phyloP scores from a whole-genome alignment of 1,140 invertebrate genomes.

The Theocolax elegans region DNA sequence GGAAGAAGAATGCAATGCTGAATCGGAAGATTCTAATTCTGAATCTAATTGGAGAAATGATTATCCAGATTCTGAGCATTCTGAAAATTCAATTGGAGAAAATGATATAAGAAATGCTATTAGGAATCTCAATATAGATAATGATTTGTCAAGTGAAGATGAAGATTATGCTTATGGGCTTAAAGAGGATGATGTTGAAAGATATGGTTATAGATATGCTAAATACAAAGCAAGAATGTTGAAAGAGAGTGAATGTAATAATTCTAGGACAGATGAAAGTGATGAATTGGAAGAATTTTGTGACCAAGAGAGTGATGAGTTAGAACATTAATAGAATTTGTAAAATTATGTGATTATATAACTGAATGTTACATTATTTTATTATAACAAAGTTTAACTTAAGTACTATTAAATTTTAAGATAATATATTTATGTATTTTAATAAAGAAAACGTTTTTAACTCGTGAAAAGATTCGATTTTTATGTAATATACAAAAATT shows the following conservation, averaged over 20 bases:
- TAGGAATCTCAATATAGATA: conserved; percentile 49
- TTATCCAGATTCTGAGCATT: conserved; percentile 67
- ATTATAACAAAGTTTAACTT: no score
- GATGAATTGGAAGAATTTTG: conserved; percentile 3
- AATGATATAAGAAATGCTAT: conserved; percentile 58
- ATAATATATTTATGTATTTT: no score
- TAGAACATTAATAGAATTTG: no score
- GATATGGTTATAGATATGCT: conserved; percentile 69
- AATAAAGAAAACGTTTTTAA: background rate
- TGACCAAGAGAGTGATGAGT: no score
- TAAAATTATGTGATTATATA: no score
- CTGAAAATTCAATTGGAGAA: conserved; percentile 54
- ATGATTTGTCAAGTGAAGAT: conserved; percentile 53
- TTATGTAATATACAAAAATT: background rate
- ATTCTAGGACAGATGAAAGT: conserved; percentile 36
- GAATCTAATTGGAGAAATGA: conserved; percentile 69
- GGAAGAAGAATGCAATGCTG: conserved; percentile 44
- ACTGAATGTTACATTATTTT: no score
- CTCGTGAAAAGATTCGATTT: background rate
- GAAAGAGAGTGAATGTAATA: conserved; percentile 49
- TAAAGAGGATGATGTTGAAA: conserved; percentile 65
- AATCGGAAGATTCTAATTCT: conserved; percentile 68
- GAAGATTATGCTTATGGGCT: conserved; percentile 65
- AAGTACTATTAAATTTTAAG: no score
- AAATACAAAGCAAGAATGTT: conserved; percentile 66